A percentile compares a stretch with the other conserved stretches of the same genome.
Conservation (phyloP, 1,140 invertebrate species). For the Euborellia annulipes region DNA sequence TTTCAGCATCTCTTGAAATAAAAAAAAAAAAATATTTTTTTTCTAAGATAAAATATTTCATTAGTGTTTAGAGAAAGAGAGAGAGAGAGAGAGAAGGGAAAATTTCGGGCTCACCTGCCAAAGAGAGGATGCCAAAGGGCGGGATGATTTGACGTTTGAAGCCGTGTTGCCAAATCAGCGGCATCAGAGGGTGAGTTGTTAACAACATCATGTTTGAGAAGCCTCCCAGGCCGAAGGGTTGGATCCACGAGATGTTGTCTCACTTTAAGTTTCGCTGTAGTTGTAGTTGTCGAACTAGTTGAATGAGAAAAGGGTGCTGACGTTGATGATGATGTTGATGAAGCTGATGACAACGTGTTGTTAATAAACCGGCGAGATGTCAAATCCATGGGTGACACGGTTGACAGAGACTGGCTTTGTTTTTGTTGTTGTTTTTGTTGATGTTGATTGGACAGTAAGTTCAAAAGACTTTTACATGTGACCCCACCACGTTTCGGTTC, state of each 20-base stretch:
- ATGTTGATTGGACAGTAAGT: neutral
- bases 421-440: slow-evolving; percentile 17
- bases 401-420: neutral
- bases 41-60: no score
- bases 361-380: neutral
- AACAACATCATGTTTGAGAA: slow-evolving; percentile 16
- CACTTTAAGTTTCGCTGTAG: slow-evolving; percentile 26
- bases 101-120: slow-evolving; percentile 41
- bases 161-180: slow-evolving; percentile 1
- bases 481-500: slow-evolving; percentile 11
- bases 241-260: slow-evolving; percentile 29
- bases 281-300: slow-evolving; percentile 17
- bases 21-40: no score
- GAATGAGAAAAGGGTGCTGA: neutral
- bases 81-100: neutral
- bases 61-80: neutral
- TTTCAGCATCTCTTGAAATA: no score
- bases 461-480: neutral
- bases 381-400: slow-evolving; percentile 5
- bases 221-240: slow-evolving; percentile 16
- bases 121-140: slow-evolving; percentile 53
- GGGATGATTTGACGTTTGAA: slow-evolving; percentile 27
- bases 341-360: neutral
- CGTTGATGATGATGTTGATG: neutral
- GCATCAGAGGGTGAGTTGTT: neutral